Evolutionary conservation across 1,140 invertebrate species (phyloP).

Genomic region (Drosophila elegans): DNA sequence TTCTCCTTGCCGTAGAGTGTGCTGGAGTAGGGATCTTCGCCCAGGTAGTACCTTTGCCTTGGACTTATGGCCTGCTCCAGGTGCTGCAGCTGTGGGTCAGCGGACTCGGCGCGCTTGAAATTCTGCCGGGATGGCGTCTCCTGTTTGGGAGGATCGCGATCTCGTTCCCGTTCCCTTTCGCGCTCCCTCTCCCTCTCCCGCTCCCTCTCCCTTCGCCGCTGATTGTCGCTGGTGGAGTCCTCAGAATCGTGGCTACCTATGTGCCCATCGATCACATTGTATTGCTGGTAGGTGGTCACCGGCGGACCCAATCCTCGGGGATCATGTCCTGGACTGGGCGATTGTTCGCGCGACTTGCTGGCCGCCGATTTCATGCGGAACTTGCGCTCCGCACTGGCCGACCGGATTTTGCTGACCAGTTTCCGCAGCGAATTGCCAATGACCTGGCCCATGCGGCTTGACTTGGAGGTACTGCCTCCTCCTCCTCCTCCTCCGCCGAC

Average conservation of each 20-base stretch:
- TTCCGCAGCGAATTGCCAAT: conserved; percentile 91
- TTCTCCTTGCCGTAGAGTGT: conserved; percentile 92
- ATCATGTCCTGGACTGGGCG: conserved; percentile 86
- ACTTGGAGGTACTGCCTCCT: conserved; percentile 44
- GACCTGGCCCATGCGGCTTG: conserved; percentile 85
- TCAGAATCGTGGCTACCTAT: conserved; percentile 79
- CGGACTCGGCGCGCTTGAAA: conserved; percentile 61
- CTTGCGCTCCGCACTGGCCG: conserved; percentile 90
- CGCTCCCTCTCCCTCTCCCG: conserved; percentile 19
- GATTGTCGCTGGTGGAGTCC: conserved; percentile 53
- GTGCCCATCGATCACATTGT: conserved; percentile 87
- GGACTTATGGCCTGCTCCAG: conserved; percentile 85
- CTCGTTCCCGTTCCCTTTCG: not conserved
- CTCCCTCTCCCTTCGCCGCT: conserved; percentile 11
- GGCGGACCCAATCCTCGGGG: conserved; percentile 15
- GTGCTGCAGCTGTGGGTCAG: conserved; percentile 55
- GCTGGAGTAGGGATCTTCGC: conserved; percentile 92
- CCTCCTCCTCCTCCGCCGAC: too few relatives aligned
- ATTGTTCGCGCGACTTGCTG: conserved; percentile 82
- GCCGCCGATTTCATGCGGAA: conserved; percentile 86
- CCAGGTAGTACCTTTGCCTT: conserved; percentile 91
- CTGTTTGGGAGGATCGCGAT: conserved; percentile 29
- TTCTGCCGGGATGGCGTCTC: conserved; percentile 20
- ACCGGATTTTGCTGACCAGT: conserved; percentile 91
- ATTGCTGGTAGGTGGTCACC: conserved; percentile 87